Conservation (phyloP, 1,140 invertebrate species). For the Caenorhabditis tropicalis region DNA sequence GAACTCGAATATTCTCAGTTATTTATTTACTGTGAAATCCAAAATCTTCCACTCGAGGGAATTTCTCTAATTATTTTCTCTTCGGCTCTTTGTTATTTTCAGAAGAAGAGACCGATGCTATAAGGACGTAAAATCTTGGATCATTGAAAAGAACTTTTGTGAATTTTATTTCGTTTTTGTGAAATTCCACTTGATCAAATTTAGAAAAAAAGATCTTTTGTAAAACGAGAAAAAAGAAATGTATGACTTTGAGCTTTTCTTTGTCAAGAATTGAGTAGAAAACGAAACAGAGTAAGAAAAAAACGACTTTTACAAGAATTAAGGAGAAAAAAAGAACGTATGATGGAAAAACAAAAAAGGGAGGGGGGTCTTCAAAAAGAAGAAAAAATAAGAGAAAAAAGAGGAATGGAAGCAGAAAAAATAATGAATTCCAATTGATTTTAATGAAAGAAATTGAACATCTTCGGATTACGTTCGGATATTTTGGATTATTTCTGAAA, state of each 20-base stretch:
- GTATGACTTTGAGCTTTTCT: conserved; percentile 38
- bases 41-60: background rate
- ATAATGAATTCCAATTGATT: background rate
- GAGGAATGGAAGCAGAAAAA: background rate
- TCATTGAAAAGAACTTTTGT: background rate
- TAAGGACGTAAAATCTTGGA: background rate
- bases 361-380: background rate
- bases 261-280: conserved; percentile 25
- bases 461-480: no score
- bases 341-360: conserved; percentile 9
- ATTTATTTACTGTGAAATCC: background rate
- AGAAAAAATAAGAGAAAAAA: background rate
- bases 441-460: no score
- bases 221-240: background rate
- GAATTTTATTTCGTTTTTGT: background rate
- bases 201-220: background rate
- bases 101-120: background rate
- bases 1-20: no score
- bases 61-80: background rate
- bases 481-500: no score
- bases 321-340: conserved; percentile 27
- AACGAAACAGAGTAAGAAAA: conserved; percentile 9
- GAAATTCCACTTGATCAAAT: conserved; percentile 4
- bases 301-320: conserved; percentile 23
- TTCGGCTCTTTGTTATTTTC: background rate